phyloP scores from a whole-genome alignment of 2,888 invertebrate genomes.

The Protonemura montana region DNA sequence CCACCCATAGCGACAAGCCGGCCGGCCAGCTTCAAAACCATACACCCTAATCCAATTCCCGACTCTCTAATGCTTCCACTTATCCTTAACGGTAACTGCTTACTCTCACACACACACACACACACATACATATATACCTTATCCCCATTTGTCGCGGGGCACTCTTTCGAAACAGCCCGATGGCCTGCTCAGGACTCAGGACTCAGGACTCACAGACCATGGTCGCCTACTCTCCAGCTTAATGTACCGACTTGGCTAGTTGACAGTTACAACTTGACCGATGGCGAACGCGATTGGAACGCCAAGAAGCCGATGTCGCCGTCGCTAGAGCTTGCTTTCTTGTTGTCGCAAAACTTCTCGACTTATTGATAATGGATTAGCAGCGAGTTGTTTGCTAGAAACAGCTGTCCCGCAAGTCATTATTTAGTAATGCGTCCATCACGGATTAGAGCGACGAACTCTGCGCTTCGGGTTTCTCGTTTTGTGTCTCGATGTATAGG shows the following conservation, averaged over 20 bases:
- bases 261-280: not conserved
- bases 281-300: not conserved
- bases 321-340: not conserved
- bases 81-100: conserved; percentile 5
- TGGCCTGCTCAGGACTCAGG: too few relatives aligned
- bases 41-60: conserved; percentile 2
- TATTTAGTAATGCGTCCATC: conserved; percentile 12
- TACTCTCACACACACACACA: too few relatives aligned
- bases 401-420: not conserved
- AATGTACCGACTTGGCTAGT: not conserved
- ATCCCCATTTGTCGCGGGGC: not conserved
- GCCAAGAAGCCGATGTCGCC: not conserved
- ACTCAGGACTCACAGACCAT: not conserved
- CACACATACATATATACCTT: too few relatives aligned
- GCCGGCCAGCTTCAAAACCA: not conserved
- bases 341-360: not conserved
- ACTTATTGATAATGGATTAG: not conserved
- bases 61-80: not conserved
- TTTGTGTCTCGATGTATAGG: not conserved
- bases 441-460: not conserved
- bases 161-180: not conserved
- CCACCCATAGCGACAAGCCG: not conserved
- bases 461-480: not conserved
- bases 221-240: not conserved
- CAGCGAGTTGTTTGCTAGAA: not conserved